Base-by-base conservation (phyloP, 2,888 invertebrate genomes). In the Hyles lineata region DNA sequence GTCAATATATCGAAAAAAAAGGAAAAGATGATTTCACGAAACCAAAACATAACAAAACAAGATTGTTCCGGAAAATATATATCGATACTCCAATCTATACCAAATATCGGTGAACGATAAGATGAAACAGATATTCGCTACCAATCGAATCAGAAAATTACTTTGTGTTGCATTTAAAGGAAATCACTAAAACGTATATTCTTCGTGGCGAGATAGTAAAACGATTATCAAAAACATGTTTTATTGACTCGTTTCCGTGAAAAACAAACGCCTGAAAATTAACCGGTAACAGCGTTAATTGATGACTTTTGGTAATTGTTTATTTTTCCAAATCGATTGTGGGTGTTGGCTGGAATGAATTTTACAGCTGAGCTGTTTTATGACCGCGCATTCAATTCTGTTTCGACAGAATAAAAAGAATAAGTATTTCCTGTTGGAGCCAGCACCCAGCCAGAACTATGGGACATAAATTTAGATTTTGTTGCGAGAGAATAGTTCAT, bases 211-310 rank as follows among this genome's bases (percentile, higher is more conserved):
- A 63, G 50, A 67, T 67, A 67, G 23, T 67, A 43, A 21, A 67
- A 23, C 23, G 21, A 50, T 67, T 67, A 67, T 43, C 23, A 50
- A 67, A 63, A 63, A 21, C n/a, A 21, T 19, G 21, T 63, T 63
- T 63, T 67, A 5, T n/a, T n/a, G 50, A 50, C 23, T 67, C 50
- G 50, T 50, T 67, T 67, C 67, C 67, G 50, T 67, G 43, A 67
- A 50, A 67, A 67, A 67, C 67, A 67, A 67, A 67, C 23, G 67
- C 23, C 2, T 55, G n/a, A n/a, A n/a, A n/a, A 7, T 55, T 19
- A 23, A 50, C 15, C 23, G 23, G 43, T 67, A 67, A 50, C 43
- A 17, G 67, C 17, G 67, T 17, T 67, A 67, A 67, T 67, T 67
- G 50, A 67, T 35, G 50, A 43, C 17, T 50, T 50, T 67, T 23